These are phyloP conservation scores for Lepidostoma basale DNA, from an alignment of 1,140 invertebrate genomes.

Conservation along the genomic window DNA sequence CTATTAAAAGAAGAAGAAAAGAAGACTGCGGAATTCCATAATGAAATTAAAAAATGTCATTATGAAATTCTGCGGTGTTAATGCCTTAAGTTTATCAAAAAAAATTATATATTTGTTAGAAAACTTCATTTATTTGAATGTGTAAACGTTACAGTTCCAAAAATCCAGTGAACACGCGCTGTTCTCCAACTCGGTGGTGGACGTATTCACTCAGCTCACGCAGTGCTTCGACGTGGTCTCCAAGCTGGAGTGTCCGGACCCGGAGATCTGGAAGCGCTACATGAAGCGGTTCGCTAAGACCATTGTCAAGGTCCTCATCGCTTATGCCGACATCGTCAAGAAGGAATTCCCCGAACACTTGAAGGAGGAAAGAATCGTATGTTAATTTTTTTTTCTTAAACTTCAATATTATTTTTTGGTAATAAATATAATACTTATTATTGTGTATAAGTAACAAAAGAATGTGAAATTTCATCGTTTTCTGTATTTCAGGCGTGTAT, in stretches of 20 bases:
- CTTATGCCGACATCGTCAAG: constrained; percentile 97
- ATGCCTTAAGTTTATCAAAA: too few species aligned
- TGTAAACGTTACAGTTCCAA: constrained; percentile 98
- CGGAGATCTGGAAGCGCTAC: constrained; percentile 97
- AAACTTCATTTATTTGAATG: too few species aligned
- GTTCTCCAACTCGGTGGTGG: constrained; percentile 99
- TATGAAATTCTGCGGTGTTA: too few species aligned
- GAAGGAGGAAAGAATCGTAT: constrained; percentile 91
- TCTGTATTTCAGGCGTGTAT: constrained; percentile 85
- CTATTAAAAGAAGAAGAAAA: too few species aligned
- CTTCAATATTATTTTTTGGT: too few species aligned
- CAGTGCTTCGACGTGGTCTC: constrained; percentile 99
- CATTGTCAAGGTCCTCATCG: constrained; percentile 96
- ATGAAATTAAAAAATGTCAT: too few species aligned
- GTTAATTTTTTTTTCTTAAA: constrained; percentile 51
- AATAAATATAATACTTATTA: too few species aligned
- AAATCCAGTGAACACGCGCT: constrained; percentile 97
- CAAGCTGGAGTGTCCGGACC: constrained; percentile 96
- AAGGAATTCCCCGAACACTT: constrained; percentile 95
- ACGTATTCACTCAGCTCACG: constrained; percentile 99
- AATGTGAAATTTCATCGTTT: background rate
- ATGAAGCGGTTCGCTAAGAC: constrained; percentile 98
- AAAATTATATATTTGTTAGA: too few species aligned
- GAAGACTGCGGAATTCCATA: too few species aligned
- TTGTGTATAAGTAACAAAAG: too few species aligned